phyloP scores from a whole-genome alignment of 2,113 vertebrate species.

The Bujurquina vittata region DNA sequence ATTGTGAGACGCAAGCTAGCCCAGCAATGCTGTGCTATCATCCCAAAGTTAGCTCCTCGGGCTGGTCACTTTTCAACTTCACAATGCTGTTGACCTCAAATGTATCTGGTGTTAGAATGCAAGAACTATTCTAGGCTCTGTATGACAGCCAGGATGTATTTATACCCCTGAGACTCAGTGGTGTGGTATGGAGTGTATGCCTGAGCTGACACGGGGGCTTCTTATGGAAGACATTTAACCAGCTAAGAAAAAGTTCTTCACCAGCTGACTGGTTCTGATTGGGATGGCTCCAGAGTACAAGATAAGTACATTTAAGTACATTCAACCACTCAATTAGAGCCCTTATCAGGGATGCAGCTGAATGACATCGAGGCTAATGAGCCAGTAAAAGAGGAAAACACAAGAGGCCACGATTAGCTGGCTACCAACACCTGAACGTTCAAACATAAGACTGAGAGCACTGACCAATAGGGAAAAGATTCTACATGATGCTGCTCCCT shows the following conservation, averaged over 20 bases:
- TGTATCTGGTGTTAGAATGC: slow-evolving; percentile 50
- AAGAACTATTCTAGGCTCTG: slow-evolving; percentile 33
- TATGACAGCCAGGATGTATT: slow-evolving; percentile 33
- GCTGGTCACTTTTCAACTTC: slow-evolving; percentile 44
- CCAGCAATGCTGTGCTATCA: neutral
- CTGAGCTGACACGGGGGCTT: neutral
- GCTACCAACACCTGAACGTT: neutral
- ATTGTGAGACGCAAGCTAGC: neutral
- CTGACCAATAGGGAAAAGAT: neutral
- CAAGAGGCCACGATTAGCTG: neutral
- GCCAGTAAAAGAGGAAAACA: neutral
- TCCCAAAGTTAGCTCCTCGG: slow-evolving; percentile 21
- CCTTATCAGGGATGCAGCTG: neutral
- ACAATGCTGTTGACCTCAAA: slow-evolving; percentile 24
- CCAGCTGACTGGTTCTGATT: neutral
- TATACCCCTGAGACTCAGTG: slow-evolving; percentile 23
- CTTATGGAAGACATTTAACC: slow-evolving; percentile 3
- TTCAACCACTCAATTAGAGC: neutral
- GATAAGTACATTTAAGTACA: neutral
- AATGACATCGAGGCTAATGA: neutral
- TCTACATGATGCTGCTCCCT: neutral
- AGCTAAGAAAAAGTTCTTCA: slow-evolving; percentile 4
- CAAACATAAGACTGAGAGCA: neutral
- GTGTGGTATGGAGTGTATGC: neutral
- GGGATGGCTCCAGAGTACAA: neutral